phyloP scores from a whole-genome alignment of 2,888 invertebrate genomes.

The Temnothorax unifasciatus region DNA sequence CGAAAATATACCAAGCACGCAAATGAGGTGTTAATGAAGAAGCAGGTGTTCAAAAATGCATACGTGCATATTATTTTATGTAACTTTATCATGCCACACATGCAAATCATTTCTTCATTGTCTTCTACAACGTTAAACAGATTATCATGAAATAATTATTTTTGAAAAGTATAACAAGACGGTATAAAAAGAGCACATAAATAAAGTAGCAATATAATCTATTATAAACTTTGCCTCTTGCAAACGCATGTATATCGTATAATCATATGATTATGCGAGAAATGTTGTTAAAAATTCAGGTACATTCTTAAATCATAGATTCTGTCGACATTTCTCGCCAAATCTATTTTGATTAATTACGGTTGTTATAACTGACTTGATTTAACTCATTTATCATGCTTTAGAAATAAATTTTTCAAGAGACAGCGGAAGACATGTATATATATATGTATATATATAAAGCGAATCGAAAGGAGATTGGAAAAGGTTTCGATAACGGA shows the following conservation, averaged over 20 bases:
- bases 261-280: constrained; percentile 43
- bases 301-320: constrained; percentile 35
- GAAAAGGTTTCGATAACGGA: constrained; percentile 49
- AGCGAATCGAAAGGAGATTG: constrained; percentile 37
- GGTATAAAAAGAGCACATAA: not conserved
- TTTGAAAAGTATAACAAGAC: constrained; percentile 7
- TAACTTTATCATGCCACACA: not conserved
- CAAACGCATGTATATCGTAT: not conserved
- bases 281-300: constrained; percentile 47
- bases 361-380: not conserved
- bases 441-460: not conserved
- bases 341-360: constrained; percentile 38
- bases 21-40: constrained; percentile 73
- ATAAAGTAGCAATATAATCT: constrained; percentile 2
- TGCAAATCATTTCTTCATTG: not conserved
- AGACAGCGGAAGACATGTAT: not conserved
- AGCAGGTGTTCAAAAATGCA: constrained; percentile 54
- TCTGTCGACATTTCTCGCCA: not conserved
- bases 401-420: not conserved
- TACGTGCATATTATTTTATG: constrained; percentile 16
- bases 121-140: not conserved
- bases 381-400: constrained; percentile 12
- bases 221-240: constrained; percentile 1
- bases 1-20: constrained; percentile 11
- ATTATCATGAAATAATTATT: not conserved